Evolutionary conservation across 2,113 vertebrate species (phyloP), one percentile per base, ranked within the genome.

Genomic region (Nesogale talazaci): DNA sequence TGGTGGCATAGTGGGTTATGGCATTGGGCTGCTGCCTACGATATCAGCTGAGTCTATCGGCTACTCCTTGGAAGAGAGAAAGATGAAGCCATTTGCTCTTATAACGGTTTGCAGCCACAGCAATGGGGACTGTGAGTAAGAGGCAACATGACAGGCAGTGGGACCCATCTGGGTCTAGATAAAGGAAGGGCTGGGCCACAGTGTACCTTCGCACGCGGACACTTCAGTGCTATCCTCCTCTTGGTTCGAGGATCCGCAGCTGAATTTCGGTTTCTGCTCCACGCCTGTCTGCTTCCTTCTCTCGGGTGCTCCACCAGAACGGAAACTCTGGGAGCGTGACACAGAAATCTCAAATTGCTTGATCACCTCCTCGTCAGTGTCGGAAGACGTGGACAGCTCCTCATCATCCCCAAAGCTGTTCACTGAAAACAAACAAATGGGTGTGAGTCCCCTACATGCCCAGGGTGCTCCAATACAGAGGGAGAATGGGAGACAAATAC

Each of bases 291-390:
- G 97, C 19, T 92, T 94, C 79, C 95, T 91, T 79, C 97, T 96
- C 85, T 98, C 93, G 52, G 86, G 88, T 0, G 95, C 31, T 36
- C 96, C 86, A 36, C 96, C 86, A 0, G 96, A 95, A 10, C 23
- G 92, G 75, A 99, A 99, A 69, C 98, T 98, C 94, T 98, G 98
- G 2, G 98, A 99, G 9, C 98, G 97, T 0, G 98, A 98, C 94
- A 98, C 98, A 0, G 98, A 99, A 94, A 98, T 98, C 97, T 99
- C 98, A 95, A 98, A 98, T 87, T 98, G 98, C 93, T 98, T 98
- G 91, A 98, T 98, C 92, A 99, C 94, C 85, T 99, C 98, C 1
- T 98, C 98, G 1, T 98, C 96, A 5, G 98, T 98, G 96, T 98
- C 99, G 20, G 98, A 98, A 36, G 98, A 98, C 59, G 97, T 98